These are phyloP conservation scores for Conus betulinus DNA, from an alignment of 1,140 invertebrate species.

Conservation along the genomic window DNA sequence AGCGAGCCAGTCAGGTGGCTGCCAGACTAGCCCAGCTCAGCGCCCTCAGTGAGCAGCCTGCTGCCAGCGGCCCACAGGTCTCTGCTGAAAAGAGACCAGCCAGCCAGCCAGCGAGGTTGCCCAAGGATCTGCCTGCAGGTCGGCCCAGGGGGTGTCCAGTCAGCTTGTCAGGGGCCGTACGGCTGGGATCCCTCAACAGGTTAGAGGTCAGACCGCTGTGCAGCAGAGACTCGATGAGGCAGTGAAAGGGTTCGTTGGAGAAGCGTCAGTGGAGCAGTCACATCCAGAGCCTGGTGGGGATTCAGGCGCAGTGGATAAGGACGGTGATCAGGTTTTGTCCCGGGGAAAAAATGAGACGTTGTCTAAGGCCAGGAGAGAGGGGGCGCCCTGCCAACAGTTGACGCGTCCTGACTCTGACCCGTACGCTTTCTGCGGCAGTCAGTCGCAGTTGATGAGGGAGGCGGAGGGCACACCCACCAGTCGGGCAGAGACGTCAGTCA, in stretches of 20 bases:
- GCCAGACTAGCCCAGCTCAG: not conserved
- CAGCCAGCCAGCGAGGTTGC: not conserved
- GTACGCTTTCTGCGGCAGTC: conserved; percentile 48
- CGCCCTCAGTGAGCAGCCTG: not conserved
- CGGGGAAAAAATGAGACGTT: not conserved
- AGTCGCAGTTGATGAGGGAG: conserved; percentile 40
- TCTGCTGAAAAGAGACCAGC: not conserved
- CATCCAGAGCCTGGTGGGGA: not conserved
- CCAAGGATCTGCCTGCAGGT: not conserved
- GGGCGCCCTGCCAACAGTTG: not conserved
- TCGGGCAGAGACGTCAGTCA: conserved; percentile 18
- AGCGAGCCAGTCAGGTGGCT: not conserved
- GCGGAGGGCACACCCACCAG: not conserved
- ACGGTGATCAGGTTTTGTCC: not conserved
- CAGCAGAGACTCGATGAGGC: not conserved
- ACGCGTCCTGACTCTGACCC: conserved; percentile 34
- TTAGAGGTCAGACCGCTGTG: not conserved
- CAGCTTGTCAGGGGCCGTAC: no score
- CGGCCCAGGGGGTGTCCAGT: not conserved
- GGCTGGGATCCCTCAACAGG: not conserved
- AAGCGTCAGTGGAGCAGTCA: not conserved
- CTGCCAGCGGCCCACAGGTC: no score
- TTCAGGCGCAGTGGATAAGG: not conserved
- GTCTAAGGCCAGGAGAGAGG: not conserved
- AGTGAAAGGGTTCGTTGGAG: not conserved